Conservation (phyloP, 2,113 vertebrate species). For the Cebidichthys violaceus region DNA sequence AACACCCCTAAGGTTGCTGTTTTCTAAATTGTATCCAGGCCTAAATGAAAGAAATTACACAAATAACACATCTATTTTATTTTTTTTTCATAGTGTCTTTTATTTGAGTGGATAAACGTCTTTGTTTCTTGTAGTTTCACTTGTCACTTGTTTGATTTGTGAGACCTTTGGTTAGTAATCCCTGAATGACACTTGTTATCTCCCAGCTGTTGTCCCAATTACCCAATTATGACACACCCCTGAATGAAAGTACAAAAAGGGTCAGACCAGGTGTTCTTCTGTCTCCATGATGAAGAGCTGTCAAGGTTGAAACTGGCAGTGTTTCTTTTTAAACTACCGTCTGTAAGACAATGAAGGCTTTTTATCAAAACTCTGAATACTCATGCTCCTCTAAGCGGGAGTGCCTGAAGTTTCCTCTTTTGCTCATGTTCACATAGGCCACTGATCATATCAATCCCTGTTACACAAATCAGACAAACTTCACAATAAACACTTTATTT, state of each 20-base stretch:
- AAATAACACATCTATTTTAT: too few species aligned
- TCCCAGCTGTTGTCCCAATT: background rate
- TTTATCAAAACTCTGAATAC: background rate
- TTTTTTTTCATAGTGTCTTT: too few species aligned
- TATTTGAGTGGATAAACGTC: too few species aligned
- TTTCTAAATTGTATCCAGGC: too few species aligned
- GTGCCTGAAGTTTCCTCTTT: background rate
- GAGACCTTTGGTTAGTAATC: background rate
- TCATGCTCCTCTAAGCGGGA: background rate
- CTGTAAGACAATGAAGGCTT: background rate
- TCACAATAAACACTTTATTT: conserved; percentile 84
- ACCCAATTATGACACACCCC: background rate
- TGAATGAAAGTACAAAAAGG: background rate
- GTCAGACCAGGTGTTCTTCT: too few species aligned
- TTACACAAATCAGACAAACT: conserved; percentile 35
- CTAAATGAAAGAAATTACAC: too few species aligned
- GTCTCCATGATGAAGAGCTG: background rate
- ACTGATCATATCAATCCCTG: background rate
- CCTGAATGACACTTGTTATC: background rate
- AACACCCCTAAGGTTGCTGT: too few species aligned
- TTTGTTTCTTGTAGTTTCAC: too few species aligned
- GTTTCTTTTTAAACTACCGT: background rate
- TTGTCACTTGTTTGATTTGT: too few species aligned
- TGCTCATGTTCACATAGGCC: background rate
- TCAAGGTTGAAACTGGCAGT: background rate